phyloP scores from a whole-genome alignment of 2,797 vertebrate species.

The Atherinosoma microstoma region DNA sequence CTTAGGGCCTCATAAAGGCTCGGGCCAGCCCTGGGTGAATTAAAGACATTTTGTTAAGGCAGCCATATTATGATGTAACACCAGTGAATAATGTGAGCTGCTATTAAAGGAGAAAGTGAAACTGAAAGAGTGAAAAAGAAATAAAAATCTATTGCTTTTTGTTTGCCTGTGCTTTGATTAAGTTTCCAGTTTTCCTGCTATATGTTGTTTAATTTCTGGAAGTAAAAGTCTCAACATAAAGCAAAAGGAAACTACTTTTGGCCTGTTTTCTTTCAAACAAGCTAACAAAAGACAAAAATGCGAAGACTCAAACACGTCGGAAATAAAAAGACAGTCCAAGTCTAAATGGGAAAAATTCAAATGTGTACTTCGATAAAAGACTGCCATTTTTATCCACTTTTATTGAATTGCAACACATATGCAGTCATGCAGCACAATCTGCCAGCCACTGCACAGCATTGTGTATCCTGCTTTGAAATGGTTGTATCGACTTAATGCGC shows the following conservation, averaged over 20 bases:
- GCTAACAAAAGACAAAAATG: slow-evolving; percentile 35
- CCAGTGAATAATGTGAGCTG: not conserved
- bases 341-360: slow-evolving; percentile 54
- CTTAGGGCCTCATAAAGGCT: too few species aligned
- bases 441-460: slow-evolving; percentile 20
- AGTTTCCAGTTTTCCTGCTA: slow-evolving; percentile 11
- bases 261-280: slow-evolving; percentile 19
- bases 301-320: slow-evolving; percentile 28
- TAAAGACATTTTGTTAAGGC: not conserved
- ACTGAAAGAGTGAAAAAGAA: not conserved
- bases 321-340: slow-evolving; percentile 38
- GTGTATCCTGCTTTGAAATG: slow-evolving; percentile 9
- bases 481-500: slow-evolving; percentile 14
- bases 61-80: not conserved
- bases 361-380: slow-evolving; percentile 46
- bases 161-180: not conserved
- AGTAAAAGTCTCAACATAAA: slow-evolving; percentile 24
- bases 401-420: slow-evolving; percentile 19
- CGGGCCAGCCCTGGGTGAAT: too few species aligned
- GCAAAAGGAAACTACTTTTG: slow-evolving; percentile 11
- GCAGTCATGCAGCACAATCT: slow-evolving; percentile 40
- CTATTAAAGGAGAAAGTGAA: too few species aligned
- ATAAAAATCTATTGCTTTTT: not conserved
- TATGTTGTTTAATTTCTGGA: slow-evolving; percentile 34
- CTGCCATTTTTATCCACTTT: slow-evolving; percentile 40